Percentiles rank a stretch among this genome's conserved stretches.
These are phyloP conservation scores for Edolisoma coerulescens DNA, from an alignment of 2,113 vertebrate genomes.

Conservation along the genomic window DNA sequence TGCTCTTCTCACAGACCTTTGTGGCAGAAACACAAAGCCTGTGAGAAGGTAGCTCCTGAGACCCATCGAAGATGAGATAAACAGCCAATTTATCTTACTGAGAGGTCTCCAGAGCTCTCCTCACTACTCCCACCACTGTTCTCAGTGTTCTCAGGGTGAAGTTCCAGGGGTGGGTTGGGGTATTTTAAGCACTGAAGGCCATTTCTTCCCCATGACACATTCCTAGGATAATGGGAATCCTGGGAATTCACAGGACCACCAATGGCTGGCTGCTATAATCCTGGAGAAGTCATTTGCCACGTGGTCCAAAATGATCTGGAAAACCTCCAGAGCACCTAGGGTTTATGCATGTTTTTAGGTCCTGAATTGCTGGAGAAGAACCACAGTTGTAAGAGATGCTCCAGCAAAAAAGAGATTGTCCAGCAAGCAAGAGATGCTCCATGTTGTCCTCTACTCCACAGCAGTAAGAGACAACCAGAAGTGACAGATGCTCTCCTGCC, in stretches of 20 bases:
- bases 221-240: neutral
- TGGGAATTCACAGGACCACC: neutral
- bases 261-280: neutral
- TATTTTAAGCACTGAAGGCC: neutral
- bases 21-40: neutral
- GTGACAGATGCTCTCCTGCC: neutral
- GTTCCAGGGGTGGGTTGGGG: neutral
- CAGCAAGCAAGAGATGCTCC: neutral
- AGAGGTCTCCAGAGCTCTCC: neutral
- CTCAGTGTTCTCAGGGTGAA: neutral
- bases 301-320: neutral
- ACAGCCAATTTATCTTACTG: neutral
- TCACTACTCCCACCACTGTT: neutral
- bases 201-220: neutral
- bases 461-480: neutral
- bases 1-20: neutral
- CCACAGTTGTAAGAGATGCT: neutral
- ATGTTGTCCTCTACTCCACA: neutral
- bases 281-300: neutral
- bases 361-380: neutral
- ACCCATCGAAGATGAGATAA: neutral
- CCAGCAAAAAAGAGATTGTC: neutral
- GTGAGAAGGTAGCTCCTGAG: neutral
- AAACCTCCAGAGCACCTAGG: neutral
- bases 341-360: neutral